These are phyloP conservation scores for Oscheius sp. DNA, from an alignment of 1,140 invertebrate genomes.

Conservation along the genomic window DNA sequence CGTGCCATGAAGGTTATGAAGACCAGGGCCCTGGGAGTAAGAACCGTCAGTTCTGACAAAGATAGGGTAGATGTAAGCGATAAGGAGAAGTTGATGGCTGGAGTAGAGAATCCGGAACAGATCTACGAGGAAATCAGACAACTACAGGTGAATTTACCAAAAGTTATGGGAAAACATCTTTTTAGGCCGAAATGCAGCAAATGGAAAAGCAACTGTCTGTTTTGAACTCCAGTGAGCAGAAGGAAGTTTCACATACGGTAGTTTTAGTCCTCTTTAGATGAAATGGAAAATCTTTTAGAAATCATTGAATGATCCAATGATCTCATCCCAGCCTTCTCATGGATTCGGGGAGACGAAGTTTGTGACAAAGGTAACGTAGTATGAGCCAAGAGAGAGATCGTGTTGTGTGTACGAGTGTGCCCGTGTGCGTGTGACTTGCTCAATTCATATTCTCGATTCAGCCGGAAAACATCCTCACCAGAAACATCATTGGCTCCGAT, in stretches of 20 bases:
- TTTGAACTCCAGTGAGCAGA: neutral
- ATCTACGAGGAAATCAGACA: neutral
- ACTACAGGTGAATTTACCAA: too few relatives aligned
- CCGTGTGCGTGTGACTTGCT: too few relatives aligned
- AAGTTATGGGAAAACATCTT: too few relatives aligned
- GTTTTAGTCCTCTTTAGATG: neutral
- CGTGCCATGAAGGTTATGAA: neutral
- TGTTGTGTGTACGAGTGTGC: too few relatives aligned
- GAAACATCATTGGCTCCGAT: neutral
- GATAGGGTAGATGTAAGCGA: neutral
- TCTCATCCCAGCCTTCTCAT: too few relatives aligned
- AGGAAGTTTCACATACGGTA: neutral
- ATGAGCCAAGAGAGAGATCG: too few relatives aligned
- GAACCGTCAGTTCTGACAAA: neutral
- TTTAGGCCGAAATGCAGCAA: neutral
- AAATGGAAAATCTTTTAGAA: neutral
- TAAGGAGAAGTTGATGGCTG: neutral
- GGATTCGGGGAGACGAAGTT: neutral
- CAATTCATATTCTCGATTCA: too few relatives aligned
- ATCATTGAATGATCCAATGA: neutral
- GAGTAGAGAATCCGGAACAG: neutral
- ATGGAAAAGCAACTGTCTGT: neutral
- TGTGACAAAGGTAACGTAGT: too few relatives aligned
- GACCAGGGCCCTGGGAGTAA: neutral
- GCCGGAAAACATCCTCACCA: too few relatives aligned